Evolutionary conservation across 92 coral and sea anemone genomes (phyloP).

Genomic region (Paramuricea clavata): DNA sequence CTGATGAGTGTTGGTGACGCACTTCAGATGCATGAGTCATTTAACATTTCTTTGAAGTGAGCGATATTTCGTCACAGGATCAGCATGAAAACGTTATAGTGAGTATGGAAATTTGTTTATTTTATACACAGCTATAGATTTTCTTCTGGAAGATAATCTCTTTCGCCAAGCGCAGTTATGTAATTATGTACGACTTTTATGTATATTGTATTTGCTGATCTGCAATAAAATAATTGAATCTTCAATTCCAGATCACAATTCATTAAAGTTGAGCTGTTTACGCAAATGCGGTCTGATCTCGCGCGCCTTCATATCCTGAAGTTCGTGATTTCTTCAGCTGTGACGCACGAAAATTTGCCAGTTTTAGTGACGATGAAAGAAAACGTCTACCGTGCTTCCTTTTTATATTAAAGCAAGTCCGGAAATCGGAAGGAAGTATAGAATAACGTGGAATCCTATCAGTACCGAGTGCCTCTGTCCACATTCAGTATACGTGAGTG

Average conservation of each 20-base stretch:
- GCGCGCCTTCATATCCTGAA: not conserved
- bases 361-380: not conserved
- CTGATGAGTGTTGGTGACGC: not conserved
- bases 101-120: not conserved
- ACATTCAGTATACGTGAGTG: no score
- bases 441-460: no score
- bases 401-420: no score
- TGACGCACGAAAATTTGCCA: conserved; percentile 19
- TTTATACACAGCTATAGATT: no score
- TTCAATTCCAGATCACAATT: not conserved
- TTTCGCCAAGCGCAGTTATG: no score
- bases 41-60: not conserved
- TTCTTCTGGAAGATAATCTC: no score
- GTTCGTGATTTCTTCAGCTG: not conserved
- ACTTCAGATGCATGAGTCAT: not conserved
- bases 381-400: not conserved
- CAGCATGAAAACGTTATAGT: not conserved
- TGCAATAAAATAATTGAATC: not conserved
- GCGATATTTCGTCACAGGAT: not conserved
- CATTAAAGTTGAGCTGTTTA: conserved; percentile 3
- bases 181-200: no score
- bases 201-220: not conserved
- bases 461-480: no score
- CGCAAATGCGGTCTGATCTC: not conserved
- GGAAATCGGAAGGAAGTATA: no score